Evolutionary conservation across 2,797 vertebrate genomes (phyloP), one percentile per base, ranked within the genome.

Genomic region (Hippopotamyrus pictus): DNA sequence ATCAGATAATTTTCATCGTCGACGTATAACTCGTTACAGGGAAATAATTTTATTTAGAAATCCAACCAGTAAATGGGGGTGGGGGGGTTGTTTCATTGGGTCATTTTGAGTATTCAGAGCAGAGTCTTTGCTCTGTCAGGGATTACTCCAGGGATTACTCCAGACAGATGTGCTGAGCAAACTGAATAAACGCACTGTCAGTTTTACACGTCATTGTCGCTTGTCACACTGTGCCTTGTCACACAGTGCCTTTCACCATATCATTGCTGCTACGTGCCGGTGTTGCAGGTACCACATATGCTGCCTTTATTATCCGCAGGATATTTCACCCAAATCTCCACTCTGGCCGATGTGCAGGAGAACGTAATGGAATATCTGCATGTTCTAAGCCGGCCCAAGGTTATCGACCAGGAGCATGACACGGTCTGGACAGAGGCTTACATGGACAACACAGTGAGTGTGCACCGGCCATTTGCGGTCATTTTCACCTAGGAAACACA

Each of bases 301-400:
- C 76, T 57, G 65, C 65, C 6, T 29, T 17, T 90, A 92, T 83
- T 41, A 50, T 46, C 88, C 65, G 37, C 94, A 99, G 98, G 98
- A 2, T 99, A 98, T 94, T 99, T 99, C 90, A 99, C 98, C 88
- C 98, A 99, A 94, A 99, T 99, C 92, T 99, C 98, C 87, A 99
- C 98, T 0, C 90, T 99, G 94, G 98, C 98, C 57, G 98, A 99
- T 1, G 98, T 99, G 88, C 98, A 99, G 90, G 98, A 99, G 94
- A 99, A 99, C 0, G 98, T 99, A 90, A 99, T 99, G 98, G 98
- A 99, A 92, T 99, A 99, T 90, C 97, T 99, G 14, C 98, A 99
- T 0, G 98, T 99, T 48, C 97, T 99, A 86, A 99, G 98, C 93
- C 95, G 98, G n/a, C 98, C 98, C 17, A 99, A 99, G 92, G 98